Evolutionary conservation across 1,140 invertebrate genomes (phyloP).

Genomic region (Orius laevigatus): DNA sequence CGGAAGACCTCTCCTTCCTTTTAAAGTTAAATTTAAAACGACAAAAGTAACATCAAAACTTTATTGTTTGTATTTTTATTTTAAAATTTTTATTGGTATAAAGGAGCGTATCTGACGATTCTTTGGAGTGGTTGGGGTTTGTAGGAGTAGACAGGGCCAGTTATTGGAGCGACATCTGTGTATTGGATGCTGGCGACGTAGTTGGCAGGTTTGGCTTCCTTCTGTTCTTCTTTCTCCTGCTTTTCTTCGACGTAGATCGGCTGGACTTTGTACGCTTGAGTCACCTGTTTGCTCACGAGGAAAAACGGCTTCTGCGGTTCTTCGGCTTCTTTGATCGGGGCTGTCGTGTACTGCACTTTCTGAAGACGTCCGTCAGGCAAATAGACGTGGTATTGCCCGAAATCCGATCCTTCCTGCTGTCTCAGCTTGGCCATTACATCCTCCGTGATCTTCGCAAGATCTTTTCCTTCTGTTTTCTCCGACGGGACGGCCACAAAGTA

Average conservation of each 20-base stretch:
- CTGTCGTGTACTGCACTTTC: constrained; percentile 29
- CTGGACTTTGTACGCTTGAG: no score
- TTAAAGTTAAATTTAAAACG: no score
- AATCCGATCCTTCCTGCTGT: constrained; percentile 19
- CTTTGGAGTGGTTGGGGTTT: constrained; percentile 17
- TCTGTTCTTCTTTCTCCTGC: background rate
- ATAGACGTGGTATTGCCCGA: constrained; percentile 29
- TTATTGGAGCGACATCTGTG: constrained; percentile 22
- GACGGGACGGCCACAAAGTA: no score
- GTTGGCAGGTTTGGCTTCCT: background rate
- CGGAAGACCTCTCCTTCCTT: no score
- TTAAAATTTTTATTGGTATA: no score
- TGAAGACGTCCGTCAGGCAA: constrained; percentile 45
- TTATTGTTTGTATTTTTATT: no score
- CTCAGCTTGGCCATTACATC: background rate
- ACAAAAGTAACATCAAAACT: no score
- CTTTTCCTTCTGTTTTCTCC: no score
- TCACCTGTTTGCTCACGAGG: no score
- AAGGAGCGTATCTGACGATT: constrained; percentile 17
- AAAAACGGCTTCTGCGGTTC: no score
- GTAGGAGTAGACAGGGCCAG: constrained; percentile 21
- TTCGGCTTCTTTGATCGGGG: constrained; percentile 7
- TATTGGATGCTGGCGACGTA: constrained; percentile 21
- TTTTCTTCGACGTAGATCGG: background rate
- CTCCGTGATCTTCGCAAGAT: no score